A percentile compares a stretch with the other conserved stretches of the same genome.
Evolutionary conservation across 2,113 vertebrate species (phyloP).

Genomic region (Galbula dea): DNA sequence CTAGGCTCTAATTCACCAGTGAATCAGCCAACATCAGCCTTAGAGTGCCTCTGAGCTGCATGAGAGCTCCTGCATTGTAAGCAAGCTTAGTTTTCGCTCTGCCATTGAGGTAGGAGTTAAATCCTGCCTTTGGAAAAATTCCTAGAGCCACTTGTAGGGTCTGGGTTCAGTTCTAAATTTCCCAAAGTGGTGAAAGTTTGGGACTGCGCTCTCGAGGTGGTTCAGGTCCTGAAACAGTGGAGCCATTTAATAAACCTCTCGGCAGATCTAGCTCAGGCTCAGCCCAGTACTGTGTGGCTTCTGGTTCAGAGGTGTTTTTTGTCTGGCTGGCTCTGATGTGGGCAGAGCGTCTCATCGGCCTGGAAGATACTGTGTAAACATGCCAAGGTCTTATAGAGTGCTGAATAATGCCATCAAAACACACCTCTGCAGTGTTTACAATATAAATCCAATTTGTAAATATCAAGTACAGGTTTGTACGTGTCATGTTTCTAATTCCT

Average conservation of each 20-base stretch:
- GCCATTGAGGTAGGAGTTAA: background rate
- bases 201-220: background rate
- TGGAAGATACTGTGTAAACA: background rate
- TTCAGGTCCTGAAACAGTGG: background rate
- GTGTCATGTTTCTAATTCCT: background rate
- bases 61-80: background rate
- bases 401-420: background rate
- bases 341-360: background rate
- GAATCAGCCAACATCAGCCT: background rate
- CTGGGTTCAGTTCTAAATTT: background rate
- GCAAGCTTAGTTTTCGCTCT: background rate
- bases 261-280: background rate
- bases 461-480: background rate
- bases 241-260: background rate
- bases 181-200: background rate
- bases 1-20: background rate
- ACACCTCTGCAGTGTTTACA: background rate
- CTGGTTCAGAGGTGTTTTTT: slow-evolving; percentile 7
- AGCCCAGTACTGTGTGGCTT: background rate
- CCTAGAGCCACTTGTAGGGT: background rate
- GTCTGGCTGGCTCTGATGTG: background rate
- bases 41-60: background rate
- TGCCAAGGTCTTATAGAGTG: background rate
- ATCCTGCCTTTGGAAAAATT: background rate
- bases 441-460: slow-evolving; percentile 8